These are phyloP conservation scores for Lates calcarifer DNA, from an alignment of 2,113 vertebrate species.

Conservation along the genomic window DNA sequence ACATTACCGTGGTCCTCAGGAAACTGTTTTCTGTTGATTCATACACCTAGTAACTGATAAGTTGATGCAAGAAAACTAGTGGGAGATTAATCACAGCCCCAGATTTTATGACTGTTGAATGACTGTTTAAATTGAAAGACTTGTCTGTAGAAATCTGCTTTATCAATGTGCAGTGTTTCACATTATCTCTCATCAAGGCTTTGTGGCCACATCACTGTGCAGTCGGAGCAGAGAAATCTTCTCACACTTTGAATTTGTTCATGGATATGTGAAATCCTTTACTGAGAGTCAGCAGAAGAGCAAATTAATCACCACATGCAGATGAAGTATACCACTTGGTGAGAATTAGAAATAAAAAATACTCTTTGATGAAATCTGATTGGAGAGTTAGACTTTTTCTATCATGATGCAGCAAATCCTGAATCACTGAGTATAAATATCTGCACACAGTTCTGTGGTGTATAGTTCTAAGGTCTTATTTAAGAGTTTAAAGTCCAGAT, in stretches of 20 bases:
- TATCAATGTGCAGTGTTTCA: background rate
- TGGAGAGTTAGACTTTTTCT: background rate
- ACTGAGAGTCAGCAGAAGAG: background rate
- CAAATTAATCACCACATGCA: slow-evolving; percentile 20
- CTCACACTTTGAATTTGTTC: background rate
- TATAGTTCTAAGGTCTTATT: background rate
- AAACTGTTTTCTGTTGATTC: background rate
- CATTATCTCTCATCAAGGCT: background rate
- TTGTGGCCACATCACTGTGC: background rate
- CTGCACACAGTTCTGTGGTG: background rate
- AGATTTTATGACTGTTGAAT: too few species aligned
- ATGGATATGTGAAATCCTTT: background rate
- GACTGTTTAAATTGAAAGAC: too few species aligned
- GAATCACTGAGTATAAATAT: background rate
- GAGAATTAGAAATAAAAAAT: background rate
- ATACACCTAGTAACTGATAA: background rate
- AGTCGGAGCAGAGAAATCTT: background rate
- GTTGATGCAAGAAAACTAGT: too few species aligned
- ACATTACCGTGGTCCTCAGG: background rate
- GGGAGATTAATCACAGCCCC: too few species aligned
- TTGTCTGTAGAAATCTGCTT: background rate
- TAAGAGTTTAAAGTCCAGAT: slow-evolving; percentile 3
- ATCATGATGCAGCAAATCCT: background rate
- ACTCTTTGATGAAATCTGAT: background rate
- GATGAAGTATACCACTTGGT: background rate